Evolutionary conservation across 2,797 vertebrate species (phyloP).

Genomic region (Hirundo rustica): DNA sequence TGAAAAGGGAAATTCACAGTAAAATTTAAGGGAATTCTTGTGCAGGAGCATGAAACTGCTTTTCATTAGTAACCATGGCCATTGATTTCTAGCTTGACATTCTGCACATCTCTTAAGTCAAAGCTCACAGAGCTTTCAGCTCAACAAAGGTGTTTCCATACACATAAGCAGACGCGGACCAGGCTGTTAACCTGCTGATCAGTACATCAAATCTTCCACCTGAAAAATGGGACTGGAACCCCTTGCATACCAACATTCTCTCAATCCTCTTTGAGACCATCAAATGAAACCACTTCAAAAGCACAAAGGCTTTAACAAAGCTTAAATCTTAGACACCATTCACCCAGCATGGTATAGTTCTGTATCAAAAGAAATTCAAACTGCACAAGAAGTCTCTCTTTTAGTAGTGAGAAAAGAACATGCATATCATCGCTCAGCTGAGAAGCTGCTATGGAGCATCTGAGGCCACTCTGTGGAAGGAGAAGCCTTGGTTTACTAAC

Average conservation of each 20-base stretch:
- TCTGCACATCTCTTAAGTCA: not conserved
- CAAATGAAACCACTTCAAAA: not conserved
- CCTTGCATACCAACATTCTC: not conserved
- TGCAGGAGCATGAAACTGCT: not conserved
- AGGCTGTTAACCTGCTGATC: not conserved
- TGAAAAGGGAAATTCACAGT: not conserved
- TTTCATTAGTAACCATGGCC: not conserved
- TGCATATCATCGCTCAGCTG: not conserved
- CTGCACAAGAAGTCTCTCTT: not conserved
- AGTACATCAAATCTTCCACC: not conserved
- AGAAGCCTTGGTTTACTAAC: not conserved
- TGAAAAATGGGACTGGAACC: not conserved
- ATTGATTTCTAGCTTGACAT: not conserved
- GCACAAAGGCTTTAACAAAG: not conserved
- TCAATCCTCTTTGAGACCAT: not conserved
- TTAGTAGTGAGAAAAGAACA: not conserved
- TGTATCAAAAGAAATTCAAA: not conserved
- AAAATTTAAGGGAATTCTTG: not conserved
- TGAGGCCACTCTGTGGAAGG: not conserved
- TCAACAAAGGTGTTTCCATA: not conserved
- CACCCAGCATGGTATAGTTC: not conserved
- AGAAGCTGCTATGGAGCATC: not conserved
- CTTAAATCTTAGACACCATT: not conserved
- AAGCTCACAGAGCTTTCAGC: not conserved
- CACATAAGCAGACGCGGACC: accelerated